A percentile compares a stretch with the other conserved stretches of the same genome.
Conservation (phyloP, 2,113 vertebrate genomes). For the Chamaea fasciata region DNA sequence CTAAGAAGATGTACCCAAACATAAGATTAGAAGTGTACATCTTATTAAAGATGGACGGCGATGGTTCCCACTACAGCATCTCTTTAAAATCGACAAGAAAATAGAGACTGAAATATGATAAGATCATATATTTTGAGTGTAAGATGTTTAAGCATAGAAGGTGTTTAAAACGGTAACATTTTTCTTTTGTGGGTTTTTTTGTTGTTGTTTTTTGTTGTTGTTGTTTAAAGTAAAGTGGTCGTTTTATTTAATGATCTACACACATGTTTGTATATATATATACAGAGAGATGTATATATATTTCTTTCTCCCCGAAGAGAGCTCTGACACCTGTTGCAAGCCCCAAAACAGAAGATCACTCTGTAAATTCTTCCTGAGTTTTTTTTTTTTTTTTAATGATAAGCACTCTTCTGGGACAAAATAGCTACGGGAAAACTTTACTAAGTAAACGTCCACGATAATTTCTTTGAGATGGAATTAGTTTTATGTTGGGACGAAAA, state of each 20-base stretch:
- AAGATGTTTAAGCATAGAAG: not conserved
- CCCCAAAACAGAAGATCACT: not conserved
- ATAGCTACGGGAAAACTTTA: not conserved
- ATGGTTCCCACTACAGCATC: not conserved
- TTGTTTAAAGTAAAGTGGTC: not conserved
- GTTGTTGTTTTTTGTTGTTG: not conserved
- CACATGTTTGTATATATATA: accelerated
- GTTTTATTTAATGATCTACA: not conserved
- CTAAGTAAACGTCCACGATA: not conserved
- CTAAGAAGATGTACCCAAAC: not conserved
- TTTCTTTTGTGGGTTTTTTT: not conserved
- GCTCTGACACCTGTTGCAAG: conserved; percentile 31
- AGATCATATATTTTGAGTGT: not conserved
- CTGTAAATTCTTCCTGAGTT: not conserved
- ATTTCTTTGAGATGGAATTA: not conserved
- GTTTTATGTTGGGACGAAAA: accelerated
- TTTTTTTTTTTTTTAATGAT: not conserved
- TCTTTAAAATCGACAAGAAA: not conserved
- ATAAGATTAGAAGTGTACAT: not conserved
- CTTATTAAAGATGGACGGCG: not conserved
- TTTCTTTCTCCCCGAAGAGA: not conserved
- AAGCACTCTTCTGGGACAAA: not conserved
- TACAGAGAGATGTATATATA: not conserved
- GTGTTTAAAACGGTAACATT: not conserved
- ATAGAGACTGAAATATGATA: not conserved